phyloP scores from a whole-genome alignment of 2,888 invertebrate species.

The Cryptus viduatorius region DNA sequence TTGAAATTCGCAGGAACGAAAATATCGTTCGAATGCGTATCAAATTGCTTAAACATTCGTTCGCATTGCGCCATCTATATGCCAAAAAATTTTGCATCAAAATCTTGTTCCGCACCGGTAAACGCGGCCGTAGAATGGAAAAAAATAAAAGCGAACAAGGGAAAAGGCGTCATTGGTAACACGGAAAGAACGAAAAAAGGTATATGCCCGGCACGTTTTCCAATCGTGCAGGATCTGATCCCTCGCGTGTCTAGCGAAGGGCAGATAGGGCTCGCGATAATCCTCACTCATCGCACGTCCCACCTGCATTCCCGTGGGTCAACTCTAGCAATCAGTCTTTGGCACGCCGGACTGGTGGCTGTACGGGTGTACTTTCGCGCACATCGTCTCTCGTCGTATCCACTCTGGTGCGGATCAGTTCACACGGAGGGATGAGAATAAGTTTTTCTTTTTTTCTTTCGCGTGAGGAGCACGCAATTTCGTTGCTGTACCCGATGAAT shows the following conservation, averaged over 20 bases:
- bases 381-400: background rate
- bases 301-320: slow-evolving; percentile 71
- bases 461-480: slow-evolving; percentile 30
- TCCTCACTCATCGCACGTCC: slow-evolving; percentile 70
- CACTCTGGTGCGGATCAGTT: slow-evolving; percentile 20
- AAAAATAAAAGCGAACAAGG: slow-evolving; percentile 1
- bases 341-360: slow-evolving; percentile 68
- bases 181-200: slow-evolving; percentile 3
- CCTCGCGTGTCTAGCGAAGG: slow-evolving; percentile 25
- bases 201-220: slow-evolving; percentile 60
- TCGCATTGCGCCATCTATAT: background rate
- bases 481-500: slow-evolving; percentile 23
- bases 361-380: background rate
- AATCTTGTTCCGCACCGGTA: too few relatives aligned
- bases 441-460: slow-evolving; percentile 20
- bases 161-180: slow-evolving; percentile 12
- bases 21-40: too few relatives aligned
- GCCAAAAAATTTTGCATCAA: background rate
- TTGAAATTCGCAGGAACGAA: too few relatives aligned
- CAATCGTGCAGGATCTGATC: slow-evolving; percentile 52
- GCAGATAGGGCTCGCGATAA: slow-evolving; percentile 48
- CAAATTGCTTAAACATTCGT: too few relatives aligned
- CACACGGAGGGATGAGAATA: slow-evolving; percentile 32
- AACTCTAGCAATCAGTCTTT: slow-evolving; percentile 74
- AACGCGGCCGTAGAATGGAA: background rate